Evolutionary conservation across 2,113 vertebrate species (phyloP), one percentile per base, ranked within the genome.

Genomic region (Labeo rohita): DNA sequence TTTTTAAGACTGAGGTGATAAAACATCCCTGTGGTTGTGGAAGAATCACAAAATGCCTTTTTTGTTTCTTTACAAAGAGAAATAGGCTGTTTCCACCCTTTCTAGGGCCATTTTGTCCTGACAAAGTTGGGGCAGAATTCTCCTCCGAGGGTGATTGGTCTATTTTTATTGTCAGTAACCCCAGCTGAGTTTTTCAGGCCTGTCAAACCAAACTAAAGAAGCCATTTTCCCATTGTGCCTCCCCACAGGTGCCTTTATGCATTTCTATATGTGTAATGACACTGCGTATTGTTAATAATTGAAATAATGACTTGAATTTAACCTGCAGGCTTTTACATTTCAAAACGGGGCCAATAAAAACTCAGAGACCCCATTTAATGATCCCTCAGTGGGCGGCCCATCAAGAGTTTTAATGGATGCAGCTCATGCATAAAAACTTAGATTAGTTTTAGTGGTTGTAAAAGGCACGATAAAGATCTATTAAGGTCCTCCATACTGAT

Each of bases 251-350:
- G 93, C 93, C 91, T 95, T 94, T 90, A 92, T 93, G 92, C 90
- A 91, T 95, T 91, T 92, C 94, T 94, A 92, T 93, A 88, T 92
- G 80, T 92, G 92, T 95, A 95, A 94, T 93, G 90, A 87, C 85
- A 87, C 89, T 85, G 80, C 87, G 90, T 87, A 16, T 89, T 93
- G 91, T 91, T 94, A 95, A 94, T 93, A 93, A 81, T 79, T 86
- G 86, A 88, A 87, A 90, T 87, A 85, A 90, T 83, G 80, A 88
- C 84, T 92, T 89, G 70, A 88, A 88, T 92, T 92, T 93, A 90
- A 94, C 92, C 91, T 93, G 91, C 89, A 87, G 83, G 81, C 85
- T 83, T 84, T 88, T 88, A 87, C 88, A 90, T 83, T 89, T 78
- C 73, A 80, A 89, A 85, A 28, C 28, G 79, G 36, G 72, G 74